Evolutionary conservation across 2,797 vertebrate species (phyloP).

Genomic region (Hypotaenidia okinawae): DNA sequence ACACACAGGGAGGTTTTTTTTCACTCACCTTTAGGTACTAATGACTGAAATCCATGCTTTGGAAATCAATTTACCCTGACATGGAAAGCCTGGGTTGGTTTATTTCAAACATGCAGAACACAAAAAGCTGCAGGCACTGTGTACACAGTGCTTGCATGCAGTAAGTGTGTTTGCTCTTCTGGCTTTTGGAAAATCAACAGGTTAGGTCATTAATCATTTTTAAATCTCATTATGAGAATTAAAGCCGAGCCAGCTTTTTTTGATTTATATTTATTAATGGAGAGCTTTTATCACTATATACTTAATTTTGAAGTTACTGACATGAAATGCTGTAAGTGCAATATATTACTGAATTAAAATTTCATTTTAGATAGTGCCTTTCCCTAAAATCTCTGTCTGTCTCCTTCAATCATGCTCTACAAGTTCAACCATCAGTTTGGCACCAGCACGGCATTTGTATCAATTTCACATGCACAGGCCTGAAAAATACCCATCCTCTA

Average conservation of each 20-base stretch:
- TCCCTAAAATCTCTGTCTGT: background rate
- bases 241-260: background rate
- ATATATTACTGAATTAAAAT: background rate
- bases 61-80: background rate
- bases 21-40: background rate
- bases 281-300: background rate
- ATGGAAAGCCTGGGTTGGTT: background rate
- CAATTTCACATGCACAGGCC: background rate
- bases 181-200: background rate
- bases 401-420: background rate
- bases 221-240: constrained; percentile 1
- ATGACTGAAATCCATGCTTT: background rate
- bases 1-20: background rate
- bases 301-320: constrained; percentile 1
- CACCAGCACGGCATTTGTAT: background rate
- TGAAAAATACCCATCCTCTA: background rate
- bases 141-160: background rate
- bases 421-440: background rate
- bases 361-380: constrained; percentile 6
- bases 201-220: background rate
- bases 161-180: background rate
- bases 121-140: background rate
- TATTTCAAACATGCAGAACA: background rate
- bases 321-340: background rate
- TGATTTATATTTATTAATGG: background rate